phyloP scores from a whole-genome alignment of 2,797 vertebrate genomes.

The Bufotes viridis region DNA sequence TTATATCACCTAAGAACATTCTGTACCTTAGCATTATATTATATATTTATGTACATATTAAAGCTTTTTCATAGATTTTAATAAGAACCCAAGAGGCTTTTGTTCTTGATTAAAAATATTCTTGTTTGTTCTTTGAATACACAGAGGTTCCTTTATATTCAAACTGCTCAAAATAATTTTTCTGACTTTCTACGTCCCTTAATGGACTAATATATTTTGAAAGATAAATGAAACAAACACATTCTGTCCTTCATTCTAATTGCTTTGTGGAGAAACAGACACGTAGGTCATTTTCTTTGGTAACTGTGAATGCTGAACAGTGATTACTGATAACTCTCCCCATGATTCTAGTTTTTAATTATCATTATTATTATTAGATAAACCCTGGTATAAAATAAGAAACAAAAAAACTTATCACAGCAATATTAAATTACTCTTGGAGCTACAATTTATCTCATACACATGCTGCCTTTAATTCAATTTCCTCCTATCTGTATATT shows the following conservation, averaged over 20 bases:
- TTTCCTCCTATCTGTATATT: slow-evolving; percentile 52
- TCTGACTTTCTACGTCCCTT: slow-evolving; percentile 58
- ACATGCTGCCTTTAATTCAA: slow-evolving; percentile 37
- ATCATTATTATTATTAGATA: slow-evolving; percentile 60
- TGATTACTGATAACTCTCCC: slow-evolving; percentile 57
- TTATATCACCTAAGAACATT: neutral
- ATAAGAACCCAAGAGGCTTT: slow-evolving; percentile 61
- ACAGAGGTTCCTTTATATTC: slow-evolving; percentile 49
- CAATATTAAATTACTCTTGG: slow-evolving; percentile 59
- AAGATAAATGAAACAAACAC: slow-evolving; percentile 57
- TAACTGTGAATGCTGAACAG: slow-evolving; percentile 31
- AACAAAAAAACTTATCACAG: slow-evolving; percentile 51
- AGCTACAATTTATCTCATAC: slow-evolving; percentile 50
- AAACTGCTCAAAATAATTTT: slow-evolving; percentile 58
- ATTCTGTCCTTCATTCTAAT: slow-evolving; percentile 66
- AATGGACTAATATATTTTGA: slow-evolving; percentile 51
- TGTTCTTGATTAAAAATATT: slow-evolving; percentile 50
- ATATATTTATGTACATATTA: slow-evolving; percentile 51
- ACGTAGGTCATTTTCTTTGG: slow-evolving; percentile 47
- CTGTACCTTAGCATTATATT: slow-evolving; percentile 21
- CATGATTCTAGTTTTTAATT: slow-evolving; percentile 62
- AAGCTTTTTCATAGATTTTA: slow-evolving; percentile 58
- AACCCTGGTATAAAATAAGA: slow-evolving; percentile 31
- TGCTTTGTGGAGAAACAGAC: slow-evolving; percentile 62
- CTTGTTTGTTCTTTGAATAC: slow-evolving; percentile 56